Evolutionary conservation across 2,888 invertebrate genomes (phyloP), one percentile per base, ranked within the genome.

Genomic region (Caenorhabditis sulstoni): DNA sequence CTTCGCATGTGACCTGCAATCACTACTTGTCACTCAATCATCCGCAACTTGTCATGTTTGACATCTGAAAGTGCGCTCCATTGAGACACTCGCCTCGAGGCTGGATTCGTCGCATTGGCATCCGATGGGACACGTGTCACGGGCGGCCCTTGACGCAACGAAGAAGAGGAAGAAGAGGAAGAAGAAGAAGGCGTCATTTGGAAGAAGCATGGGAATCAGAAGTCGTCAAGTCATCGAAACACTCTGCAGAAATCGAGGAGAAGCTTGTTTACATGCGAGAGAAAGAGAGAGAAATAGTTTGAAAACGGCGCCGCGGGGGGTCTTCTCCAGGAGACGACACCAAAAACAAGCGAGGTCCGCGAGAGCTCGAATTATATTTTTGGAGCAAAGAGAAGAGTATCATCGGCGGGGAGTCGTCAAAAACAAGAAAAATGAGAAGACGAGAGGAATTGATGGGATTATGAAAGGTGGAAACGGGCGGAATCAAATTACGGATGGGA

Each of bases 1-100:
- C 81, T 18, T 79, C 76, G 52, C 83, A 83, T 57, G 49, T 77
- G 18, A 83, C 79, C 83, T 83, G 66, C 18, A 61, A 66, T 44
- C 12, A 14, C 18, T 37, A 18, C 55, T 55, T 57, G 66, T 65
- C 58, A 68, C 16, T 50, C 45, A 59, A 55, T 65, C 58, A 68
- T 11, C 41, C 45, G 50, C 12, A 20, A 41, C 53, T 64, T 64
- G 53, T 64, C 64, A 64, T n/a, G n/a, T n/a, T n/a, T n/a, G n/a
- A n/a, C n/a, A n/a, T n/a, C n/a, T 41, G 11, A 3, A 29, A 29
- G 29, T 29, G 29, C 29, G 29, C 41, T 41, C 41, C 11, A 22
- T 44, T 5, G 22, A 29, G 20, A 45, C 12, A 11, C 52, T 44
- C 11, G 73, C 78, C 59, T 73, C 58, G 4, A 64, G 62, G 8